A percentile compares a stretch with the other conserved stretches of the same genome.
phyloP scores from a whole-genome alignment of 2,888 invertebrate species.

The Scaeva pyrastri region DNA sequence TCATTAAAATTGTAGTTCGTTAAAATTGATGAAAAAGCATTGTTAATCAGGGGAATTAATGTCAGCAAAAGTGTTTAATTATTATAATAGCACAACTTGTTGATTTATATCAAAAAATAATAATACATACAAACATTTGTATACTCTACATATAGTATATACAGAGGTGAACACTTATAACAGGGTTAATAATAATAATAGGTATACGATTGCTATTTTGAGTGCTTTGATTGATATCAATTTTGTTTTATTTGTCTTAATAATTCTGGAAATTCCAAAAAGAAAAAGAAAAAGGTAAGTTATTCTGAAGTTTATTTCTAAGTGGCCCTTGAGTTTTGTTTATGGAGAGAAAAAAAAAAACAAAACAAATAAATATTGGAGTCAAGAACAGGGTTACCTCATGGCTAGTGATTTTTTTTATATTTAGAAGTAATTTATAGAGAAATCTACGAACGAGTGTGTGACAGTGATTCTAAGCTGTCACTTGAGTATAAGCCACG shows the following conservation, averaged over 20 bases:
- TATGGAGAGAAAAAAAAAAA: not conserved
- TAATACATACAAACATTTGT: not conserved
- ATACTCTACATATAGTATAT: too few species aligned
- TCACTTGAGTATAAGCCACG: too few species aligned
- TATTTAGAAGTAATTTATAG: too few species aligned
- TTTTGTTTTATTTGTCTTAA: not conserved
- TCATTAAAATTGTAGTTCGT: constrained; percentile 59
- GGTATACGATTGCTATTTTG: not conserved
- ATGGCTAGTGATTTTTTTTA: too few species aligned
- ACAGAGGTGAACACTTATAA: not conserved
- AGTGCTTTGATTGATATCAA: not conserved
- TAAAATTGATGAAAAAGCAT: constrained; percentile 45
- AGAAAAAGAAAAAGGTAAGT: not conserved
- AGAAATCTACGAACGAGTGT: too few species aligned
- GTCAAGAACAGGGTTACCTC: too few species aligned
- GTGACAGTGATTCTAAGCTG: too few species aligned
- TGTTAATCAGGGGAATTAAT: constrained; percentile 62
- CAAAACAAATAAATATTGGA: too few species aligned
- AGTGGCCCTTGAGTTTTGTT: not conserved
- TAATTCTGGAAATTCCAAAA: not conserved
- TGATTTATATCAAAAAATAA: constrained; percentile 34
- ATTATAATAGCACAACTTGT: constrained; percentile 44
- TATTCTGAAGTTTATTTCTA: not conserved
- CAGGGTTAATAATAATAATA: too few species aligned
- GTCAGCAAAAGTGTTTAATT: constrained; percentile 67